Evolutionary conservation across 2,113 vertebrate species (phyloP).

Genomic region (Leucopsar rothschildi): DNA sequence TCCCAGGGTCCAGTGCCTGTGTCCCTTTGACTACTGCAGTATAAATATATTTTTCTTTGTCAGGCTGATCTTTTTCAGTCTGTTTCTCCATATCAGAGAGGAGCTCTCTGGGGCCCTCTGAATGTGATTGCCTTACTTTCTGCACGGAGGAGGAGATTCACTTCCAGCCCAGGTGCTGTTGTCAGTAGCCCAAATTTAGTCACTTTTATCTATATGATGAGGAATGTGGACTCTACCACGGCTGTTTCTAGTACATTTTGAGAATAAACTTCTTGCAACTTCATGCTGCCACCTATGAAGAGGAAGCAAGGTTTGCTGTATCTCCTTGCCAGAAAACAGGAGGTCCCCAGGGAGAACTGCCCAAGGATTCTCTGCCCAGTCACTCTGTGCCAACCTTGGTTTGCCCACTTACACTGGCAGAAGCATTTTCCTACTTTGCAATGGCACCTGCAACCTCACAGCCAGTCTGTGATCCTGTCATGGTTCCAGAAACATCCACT

Average conservation of each 20-base stretch:
- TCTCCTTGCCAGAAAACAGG: not conserved
- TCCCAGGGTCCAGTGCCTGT: not conserved
- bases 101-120: not conserved
- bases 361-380: not conserved
- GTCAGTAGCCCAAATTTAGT: not conserved
- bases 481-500: not conserved
- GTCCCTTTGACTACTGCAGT: not conserved
- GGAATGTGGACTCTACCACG: not conserved
- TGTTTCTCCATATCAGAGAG: not conserved
- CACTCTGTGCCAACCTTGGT: not conserved
- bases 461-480: not conserved
- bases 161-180: not conserved
- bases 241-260: not conserved
- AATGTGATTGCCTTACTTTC: constrained; percentile 2
- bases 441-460: not conserved
- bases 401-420: not conserved
- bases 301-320: not conserved
- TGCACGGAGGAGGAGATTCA: not conserved
- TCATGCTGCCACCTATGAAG: not conserved
- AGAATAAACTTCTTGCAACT: not conserved
- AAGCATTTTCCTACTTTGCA: not conserved
- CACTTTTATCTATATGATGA: not conserved
- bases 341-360: not conserved
- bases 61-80: constrained; percentile 4
- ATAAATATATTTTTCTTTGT: constrained; percentile 9